phyloP scores from a whole-genome alignment of 2,888 invertebrate genomes.

The Orthonevra nobilis region DNA sequence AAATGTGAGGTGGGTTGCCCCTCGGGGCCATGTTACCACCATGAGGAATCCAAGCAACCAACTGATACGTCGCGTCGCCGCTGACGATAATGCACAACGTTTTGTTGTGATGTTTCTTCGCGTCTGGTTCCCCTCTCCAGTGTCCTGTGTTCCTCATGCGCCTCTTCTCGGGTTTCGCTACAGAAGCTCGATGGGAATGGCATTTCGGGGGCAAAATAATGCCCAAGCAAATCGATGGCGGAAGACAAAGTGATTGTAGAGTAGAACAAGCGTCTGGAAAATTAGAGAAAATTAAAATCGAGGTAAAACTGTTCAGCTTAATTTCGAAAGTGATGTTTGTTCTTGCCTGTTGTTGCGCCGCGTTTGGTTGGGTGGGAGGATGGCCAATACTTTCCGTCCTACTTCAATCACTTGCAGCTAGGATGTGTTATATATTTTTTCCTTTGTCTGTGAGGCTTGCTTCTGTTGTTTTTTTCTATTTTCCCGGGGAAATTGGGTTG shows the following conservation, averaged over 20 bases:
- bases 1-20: slow-evolving; percentile 20
- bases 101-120: too few species aligned
- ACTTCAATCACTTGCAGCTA: slow-evolving; percentile 23
- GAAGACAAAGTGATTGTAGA: slow-evolving; percentile 63
- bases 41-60: not conserved
- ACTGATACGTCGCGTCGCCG: too few species aligned
- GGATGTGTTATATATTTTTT: not conserved
- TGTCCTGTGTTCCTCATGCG: too few species aligned
- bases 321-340: slow-evolving; percentile 53
- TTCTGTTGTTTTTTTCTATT: slow-evolving; percentile 4
- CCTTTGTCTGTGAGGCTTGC: slow-evolving; percentile 6
- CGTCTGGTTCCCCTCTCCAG: slow-evolving; percentile 23
- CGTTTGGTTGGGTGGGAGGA: not conserved
- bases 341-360: slow-evolving; percentile 30
- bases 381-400: too few species aligned
- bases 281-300: slow-evolving; percentile 59
- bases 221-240: slow-evolving; percentile 32
- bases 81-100: slow-evolving; percentile 37
- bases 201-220: slow-evolving; percentile 40
- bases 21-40: slow-evolving; percentile 14
- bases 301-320: slow-evolving; percentile 35
- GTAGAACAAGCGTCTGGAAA: slow-evolving; percentile 53
- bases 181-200: slow-evolving; percentile 26
- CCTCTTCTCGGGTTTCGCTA: not conserved
- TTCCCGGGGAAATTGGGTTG: slow-evolving; percentile 49